Base-by-base conservation (phyloP, 2,113 vertebrate species). In the Neogale vison region DNA sequence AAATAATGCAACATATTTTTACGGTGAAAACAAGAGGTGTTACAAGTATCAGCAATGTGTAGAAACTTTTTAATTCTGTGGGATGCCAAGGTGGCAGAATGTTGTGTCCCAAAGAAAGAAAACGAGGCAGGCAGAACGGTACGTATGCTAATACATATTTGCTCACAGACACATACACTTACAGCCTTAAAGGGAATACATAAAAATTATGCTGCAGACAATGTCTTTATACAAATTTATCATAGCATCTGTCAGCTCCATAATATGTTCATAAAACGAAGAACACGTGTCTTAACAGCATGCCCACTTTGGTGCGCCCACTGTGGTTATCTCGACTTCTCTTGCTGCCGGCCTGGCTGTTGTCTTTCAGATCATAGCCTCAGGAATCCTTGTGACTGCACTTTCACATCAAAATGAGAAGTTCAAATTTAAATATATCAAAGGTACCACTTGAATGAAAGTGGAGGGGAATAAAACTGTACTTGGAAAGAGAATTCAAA, bases 211-310 rank as follows among this genome's bases (percentile, higher is more conserved):
- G 92, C 88, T 88, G 80, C 97, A 97, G 96, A 98, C 96, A 97
- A 97, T 98, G 96, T 97, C 97, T 97, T 97, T 89, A 97, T 97
- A 95, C 84, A 96, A 88, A 97, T 97, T 97, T 97, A 86, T 97
- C 96, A 91, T 81, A 97, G 97, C 96, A 96, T 98, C 97, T 98
- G 97, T 97, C 95, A 97, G 96, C 81, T 96, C 84, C 96, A 87
- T 98, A 95, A 93, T 93, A 95, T 97, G 96, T 96, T 97, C 97
- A 96, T 86, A 88, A 88, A 97, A 88, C 80, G 31, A 72, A 80
- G 82, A 87, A 83, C 84, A 89, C 34, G 59, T 88, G 65, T 94
- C 72, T 34, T 90, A 74, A 61, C 90, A 96, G 97, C 87, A 92
- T 96, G 97, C 96, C 98, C 96, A 96, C 67, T 98, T 97, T 0